Conservation (phyloP, 2,888 invertebrate genomes). For the Apamea anceps region DNA sequence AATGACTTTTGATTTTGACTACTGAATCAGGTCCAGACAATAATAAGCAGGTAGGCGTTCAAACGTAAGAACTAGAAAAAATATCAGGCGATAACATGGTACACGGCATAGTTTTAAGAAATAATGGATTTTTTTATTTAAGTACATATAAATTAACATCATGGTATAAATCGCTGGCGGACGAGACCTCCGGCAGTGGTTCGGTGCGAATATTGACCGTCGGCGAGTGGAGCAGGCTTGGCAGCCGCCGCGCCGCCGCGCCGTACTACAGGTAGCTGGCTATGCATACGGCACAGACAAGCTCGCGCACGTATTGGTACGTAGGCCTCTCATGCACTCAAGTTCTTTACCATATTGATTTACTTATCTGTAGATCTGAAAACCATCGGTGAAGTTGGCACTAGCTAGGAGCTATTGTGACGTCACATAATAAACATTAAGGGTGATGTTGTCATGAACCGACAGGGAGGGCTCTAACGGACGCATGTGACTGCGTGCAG, state of each 20-base stretch:
- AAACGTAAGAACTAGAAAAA: neutral
- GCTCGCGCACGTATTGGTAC: neutral
- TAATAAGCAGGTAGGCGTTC: neutral
- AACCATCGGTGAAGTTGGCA: neutral
- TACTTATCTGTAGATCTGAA: neutral
- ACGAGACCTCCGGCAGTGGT: neutral
- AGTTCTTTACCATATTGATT: neutral
- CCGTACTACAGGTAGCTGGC: constrained; percentile 1
- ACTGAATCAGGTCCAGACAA: too few relatives aligned
- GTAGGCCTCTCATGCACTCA: neutral
- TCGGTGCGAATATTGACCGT: constrained; percentile 39
- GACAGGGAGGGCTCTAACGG: neutral
- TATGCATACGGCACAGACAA: constrained; percentile 1
- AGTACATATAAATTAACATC: neutral
- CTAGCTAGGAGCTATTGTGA: neutral
- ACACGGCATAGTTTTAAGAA: neutral
- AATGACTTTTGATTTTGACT: too few relatives aligned
- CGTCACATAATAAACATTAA: neutral
- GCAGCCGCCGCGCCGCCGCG: neutral
- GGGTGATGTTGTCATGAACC: neutral
- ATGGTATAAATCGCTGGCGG: neutral
- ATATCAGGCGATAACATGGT: neutral
- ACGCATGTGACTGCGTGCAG: neutral
- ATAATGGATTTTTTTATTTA: neutral
- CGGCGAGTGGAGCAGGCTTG: constrained; percentile 4